A percentile compares a stretch with the other conserved stretches of the same genome.
Evolutionary conservation across 2,797 vertebrate genomes (phyloP).

Genomic region (Morus bassanus): DNA sequence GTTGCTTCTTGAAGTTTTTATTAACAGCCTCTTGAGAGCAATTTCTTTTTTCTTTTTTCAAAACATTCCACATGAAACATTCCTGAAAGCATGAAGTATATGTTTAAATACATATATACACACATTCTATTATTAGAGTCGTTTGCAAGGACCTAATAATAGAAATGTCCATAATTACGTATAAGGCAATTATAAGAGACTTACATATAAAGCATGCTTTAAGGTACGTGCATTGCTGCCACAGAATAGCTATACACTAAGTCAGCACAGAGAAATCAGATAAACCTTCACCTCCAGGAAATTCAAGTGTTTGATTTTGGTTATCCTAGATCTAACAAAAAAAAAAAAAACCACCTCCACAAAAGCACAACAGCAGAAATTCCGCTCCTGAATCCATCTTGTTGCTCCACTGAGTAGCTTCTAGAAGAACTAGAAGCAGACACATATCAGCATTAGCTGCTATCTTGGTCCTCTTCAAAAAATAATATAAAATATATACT

Average conservation of each 20-base stretch:
- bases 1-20: neutral
- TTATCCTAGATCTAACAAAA: neutral
- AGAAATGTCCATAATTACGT: neutral
- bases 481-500: neutral
- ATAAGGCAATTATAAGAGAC: neutral
- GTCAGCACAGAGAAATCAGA: neutral
- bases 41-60: neutral
- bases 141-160: neutral
- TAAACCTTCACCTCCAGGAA: neutral
- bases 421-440: neutral
- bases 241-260: neutral
- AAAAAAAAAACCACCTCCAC: neutral
- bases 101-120: neutral
- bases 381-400: neutral
- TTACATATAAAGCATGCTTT: neutral
- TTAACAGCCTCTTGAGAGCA: neutral
- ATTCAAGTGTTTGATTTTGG: neutral
- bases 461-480: neutral
- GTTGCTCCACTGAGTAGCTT: neutral
- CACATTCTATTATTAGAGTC: neutral
- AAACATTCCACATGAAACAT: neutral
- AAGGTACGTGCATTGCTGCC: neutral
- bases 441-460: neutral
- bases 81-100: neutral
- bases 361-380: neutral